These are phyloP conservation scores for Lithodes maja DNA, from an alignment of 2,888 invertebrate genomes.

Conservation along the genomic window DNA sequence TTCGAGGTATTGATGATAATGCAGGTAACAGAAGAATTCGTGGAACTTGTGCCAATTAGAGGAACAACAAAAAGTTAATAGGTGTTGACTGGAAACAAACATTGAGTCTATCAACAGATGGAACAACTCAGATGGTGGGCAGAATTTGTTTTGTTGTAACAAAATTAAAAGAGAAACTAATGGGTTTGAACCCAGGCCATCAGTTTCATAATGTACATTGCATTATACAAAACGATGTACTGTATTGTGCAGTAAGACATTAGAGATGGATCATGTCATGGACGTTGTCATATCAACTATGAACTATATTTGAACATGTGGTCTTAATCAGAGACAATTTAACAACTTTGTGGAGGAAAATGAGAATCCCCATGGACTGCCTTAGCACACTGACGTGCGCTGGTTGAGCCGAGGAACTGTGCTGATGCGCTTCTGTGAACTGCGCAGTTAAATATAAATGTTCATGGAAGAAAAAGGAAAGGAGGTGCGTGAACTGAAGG, in stretches of 20 bases:
- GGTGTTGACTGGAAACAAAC: conserved; percentile 10
- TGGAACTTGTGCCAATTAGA: conserved; percentile 36
- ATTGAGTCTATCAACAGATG: conserved; percentile 35
- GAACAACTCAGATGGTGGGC: conserved; percentile 24
- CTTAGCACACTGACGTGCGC: conserved; percentile 27
- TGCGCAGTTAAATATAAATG: conserved; percentile 9
- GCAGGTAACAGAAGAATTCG: conserved; percentile 62
- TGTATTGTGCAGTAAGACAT: conserved; percentile 12
- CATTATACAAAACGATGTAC: conserved; percentile 16
- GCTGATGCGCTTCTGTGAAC: conserved; percentile 20
- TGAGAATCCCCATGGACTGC: neutral
- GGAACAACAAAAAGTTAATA: conserved; percentile 23
- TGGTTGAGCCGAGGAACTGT: conserved; percentile 29
- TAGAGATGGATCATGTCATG: neutral
- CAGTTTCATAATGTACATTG: neutral
- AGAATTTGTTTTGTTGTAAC: conserved; percentile 21
- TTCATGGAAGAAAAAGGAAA: conserved; percentile 11
- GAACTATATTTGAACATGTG: conserved; percentile 7
- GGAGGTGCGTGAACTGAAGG: conserved; percentile 25
- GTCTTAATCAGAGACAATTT: conserved; percentile 29
- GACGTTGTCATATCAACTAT: conserved; percentile 22
- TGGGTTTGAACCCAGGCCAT: conserved; percentile 27
- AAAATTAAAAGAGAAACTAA: conserved; percentile 26
- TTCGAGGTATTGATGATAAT: conserved; percentile 56
- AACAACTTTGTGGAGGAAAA: conserved; percentile 14